Percentiles rank a stretch among this genome's conserved stretches.
phyloP scores from a whole-genome alignment of 1,140 invertebrate genomes.

The Arctopsyche grandis region DNA sequence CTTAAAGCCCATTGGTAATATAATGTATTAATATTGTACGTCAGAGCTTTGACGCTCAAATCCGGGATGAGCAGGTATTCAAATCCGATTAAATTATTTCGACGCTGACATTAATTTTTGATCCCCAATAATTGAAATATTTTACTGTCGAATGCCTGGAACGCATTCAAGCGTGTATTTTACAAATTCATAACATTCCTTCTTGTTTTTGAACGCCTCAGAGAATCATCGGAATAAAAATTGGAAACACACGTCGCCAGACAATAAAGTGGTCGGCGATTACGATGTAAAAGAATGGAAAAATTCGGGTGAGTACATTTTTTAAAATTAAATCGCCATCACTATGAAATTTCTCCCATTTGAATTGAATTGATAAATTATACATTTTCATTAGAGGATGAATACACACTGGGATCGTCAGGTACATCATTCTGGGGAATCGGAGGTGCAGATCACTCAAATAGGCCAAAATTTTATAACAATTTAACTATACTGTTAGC shows the following conservation, averaged over 20 bases:
- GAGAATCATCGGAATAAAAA: constrained; percentile 47
- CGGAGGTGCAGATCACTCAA: constrained; percentile 33
- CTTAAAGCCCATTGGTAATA: neutral
- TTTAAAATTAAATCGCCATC: no score
- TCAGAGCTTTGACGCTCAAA: neutral
- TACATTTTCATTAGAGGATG: constrained; percentile 38
- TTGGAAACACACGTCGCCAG: constrained; percentile 43
- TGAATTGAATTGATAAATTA: constrained; percentile 5
- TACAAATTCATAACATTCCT: neutral
- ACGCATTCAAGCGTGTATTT: no score
- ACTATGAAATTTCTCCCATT: no score
- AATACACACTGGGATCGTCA: constrained; percentile 46
- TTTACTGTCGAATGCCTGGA: no score
- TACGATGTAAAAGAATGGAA: constrained; percentile 53
- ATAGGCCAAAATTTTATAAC: constrained; percentile 29
- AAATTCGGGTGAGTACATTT: constrained; percentile 51
- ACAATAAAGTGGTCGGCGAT: constrained; percentile 50
- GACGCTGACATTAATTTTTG: no score
- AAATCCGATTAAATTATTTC: no score
- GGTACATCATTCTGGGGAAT: constrained; percentile 49
- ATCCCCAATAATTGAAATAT: no score
- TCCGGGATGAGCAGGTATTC: neutral
- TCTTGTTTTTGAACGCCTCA: constrained; percentile 19
- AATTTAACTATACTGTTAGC: constrained; percentile 24
- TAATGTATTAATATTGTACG: neutral